phyloP scores from a whole-genome alignment of 2,797 vertebrate genomes.

The Danio aesculapii region DNA sequence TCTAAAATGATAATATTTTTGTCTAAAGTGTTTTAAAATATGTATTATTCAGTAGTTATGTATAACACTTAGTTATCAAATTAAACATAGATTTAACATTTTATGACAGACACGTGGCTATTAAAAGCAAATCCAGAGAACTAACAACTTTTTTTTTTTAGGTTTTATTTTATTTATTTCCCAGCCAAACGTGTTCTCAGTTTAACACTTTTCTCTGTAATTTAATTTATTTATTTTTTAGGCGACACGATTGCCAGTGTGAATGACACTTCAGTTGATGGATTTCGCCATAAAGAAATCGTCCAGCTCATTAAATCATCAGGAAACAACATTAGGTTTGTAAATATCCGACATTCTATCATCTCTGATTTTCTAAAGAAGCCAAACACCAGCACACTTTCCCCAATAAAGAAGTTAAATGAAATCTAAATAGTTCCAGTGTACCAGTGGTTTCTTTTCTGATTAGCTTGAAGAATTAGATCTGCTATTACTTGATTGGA shows the following conservation, averaged over 20 bases:
- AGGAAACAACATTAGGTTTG: constrained; percentile 87
- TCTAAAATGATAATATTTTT: too few species aligned
- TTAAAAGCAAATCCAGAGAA: too few species aligned
- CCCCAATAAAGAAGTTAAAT: background rate
- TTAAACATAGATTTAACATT: too few species aligned
- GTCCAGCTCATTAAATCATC: constrained; percentile 94
- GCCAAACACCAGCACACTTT: background rate
- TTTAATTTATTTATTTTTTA: constrained; percentile 61
- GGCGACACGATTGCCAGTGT: constrained; percentile 95
- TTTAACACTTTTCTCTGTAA: background rate
- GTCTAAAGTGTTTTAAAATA: too few species aligned
- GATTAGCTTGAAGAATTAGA: constrained; percentile 21
- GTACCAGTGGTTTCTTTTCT: constrained; percentile 21
- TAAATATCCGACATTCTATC: background rate
- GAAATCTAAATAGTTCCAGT: background rate
- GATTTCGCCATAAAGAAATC: constrained; percentile 90
- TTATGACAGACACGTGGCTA: too few species aligned
- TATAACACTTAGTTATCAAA: too few species aligned
- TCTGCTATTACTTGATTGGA: constrained; percentile 52
- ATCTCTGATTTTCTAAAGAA: background rate
- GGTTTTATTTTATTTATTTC: background rate
- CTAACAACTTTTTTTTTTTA: too few species aligned
- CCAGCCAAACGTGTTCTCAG: background rate
- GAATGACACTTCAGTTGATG: constrained; percentile 89
- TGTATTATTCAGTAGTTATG: too few species aligned